Evolutionary conservation across 2,888 invertebrate species (phyloP).

Genomic region (Xestia xanthographa): DNA sequence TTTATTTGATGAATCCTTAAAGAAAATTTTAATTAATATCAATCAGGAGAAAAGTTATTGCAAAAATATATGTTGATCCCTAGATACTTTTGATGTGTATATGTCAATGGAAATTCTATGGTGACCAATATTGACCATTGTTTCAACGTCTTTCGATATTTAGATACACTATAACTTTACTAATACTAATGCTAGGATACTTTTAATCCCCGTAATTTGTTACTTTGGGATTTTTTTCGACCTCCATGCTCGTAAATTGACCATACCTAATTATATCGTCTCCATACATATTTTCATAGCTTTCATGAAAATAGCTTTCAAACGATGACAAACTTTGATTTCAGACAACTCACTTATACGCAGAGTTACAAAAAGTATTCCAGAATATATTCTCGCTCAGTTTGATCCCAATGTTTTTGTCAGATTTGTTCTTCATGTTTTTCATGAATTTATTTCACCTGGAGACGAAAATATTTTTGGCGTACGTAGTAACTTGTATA

Average conservation of each 20-base stretch:
- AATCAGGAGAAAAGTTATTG: too few species aligned
- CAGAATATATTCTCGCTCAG: constrained; percentile 23
- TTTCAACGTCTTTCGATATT: neutral
- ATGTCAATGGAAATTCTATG: too few species aligned
- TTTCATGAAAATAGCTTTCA: neutral
- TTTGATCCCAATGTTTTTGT: constrained; percentile 43
- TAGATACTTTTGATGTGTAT: too few species aligned
- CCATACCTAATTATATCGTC: neutral
- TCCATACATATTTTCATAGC: neutral
- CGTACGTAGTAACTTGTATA: neutral
- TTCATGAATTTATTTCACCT: constrained; percentile 46
- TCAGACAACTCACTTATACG: constrained; percentile 10
- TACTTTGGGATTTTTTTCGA: neutral
- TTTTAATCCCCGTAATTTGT: neutral
- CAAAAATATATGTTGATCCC: too few species aligned
- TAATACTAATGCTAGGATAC: neutral
- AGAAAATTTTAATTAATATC: too few species aligned
- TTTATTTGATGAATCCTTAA: too few species aligned
- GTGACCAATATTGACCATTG: neutral
- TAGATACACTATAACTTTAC: neutral
- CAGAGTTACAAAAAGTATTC: constrained; percentile 30
- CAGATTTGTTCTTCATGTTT: constrained; percentile 31
- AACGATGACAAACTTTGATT: constrained; percentile 23
- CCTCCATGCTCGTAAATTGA: neutral
- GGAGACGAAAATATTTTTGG: constrained; percentile 45